Percentiles rank a stretch among this genome's conserved stretches.
Conservation (phyloP, 2,888 invertebrate species). For the Lagria hirta region DNA sequence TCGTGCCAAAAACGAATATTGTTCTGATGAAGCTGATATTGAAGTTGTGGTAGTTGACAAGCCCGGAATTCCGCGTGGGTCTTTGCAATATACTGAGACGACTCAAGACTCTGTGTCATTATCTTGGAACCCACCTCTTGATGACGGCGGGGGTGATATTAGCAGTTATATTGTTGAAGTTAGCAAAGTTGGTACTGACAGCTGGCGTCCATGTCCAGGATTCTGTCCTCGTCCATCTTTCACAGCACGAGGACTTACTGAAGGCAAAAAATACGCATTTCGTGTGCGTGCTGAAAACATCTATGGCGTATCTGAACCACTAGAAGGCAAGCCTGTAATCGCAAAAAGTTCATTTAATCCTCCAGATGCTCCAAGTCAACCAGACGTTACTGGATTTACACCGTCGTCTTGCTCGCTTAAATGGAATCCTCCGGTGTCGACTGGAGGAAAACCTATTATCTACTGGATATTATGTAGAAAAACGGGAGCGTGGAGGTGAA, state of each 20-base stretch:
- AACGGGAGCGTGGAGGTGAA: constrained; percentile 90
- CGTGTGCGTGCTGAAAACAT: constrained; percentile 96
- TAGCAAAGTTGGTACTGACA: constrained; percentile 85
- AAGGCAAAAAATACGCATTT: constrained; percentile 93
- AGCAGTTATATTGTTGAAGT: constrained; percentile 96
- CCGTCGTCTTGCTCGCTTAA: constrained; percentile 78
- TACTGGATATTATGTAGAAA: constrained; percentile 90
- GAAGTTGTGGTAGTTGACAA: constrained; percentile 92
- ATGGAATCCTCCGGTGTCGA: constrained; percentile 89
- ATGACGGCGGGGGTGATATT: constrained; percentile 92
- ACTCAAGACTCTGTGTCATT: constrained; percentile 85
- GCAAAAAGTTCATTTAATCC: constrained; percentile 98
- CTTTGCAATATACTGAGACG: constrained; percentile 77
- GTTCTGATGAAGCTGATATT: constrained; percentile 87
- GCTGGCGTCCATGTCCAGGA: constrained; percentile 93
- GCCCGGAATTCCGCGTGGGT: constrained; percentile 87
- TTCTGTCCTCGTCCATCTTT: constrained; percentile 87
- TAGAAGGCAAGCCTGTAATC: constrained; percentile 85
- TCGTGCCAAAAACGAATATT: constrained; percentile 82
- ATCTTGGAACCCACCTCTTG: constrained; percentile 84
- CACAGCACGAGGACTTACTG: constrained; percentile 89
- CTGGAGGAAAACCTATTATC: constrained; percentile 93
- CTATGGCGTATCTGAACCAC: constrained; percentile 92
- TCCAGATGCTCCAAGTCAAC: constrained; percentile 86
- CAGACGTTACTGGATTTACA: constrained; percentile 76